Evolutionary conservation across 2,797 vertebrate species (phyloP).

Genomic region (Gymnoscopelus microlampas): DNA sequence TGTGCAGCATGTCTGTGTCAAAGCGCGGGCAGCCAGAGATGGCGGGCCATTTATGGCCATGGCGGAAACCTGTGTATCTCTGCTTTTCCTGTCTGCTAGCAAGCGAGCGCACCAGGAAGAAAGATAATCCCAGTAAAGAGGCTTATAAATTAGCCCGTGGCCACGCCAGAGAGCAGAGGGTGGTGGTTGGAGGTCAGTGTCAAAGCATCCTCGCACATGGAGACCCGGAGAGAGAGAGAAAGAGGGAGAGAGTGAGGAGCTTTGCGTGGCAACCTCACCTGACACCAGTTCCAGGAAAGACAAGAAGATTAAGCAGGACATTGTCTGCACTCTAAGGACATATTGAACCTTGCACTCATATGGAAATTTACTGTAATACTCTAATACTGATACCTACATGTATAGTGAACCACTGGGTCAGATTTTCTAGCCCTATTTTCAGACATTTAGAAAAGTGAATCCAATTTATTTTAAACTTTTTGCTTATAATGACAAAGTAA

Average conservation of each 20-base stretch:
- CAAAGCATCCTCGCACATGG: constrained; percentile 57
- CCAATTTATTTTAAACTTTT: too few species aligned
- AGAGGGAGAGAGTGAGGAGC: background rate
- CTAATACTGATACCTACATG: too few species aligned
- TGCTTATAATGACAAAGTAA: too few species aligned
- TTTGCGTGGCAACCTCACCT: constrained; percentile 36
- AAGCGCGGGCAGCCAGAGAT: constrained; percentile 21
- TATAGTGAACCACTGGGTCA: too few species aligned
- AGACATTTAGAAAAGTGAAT: too few species aligned
- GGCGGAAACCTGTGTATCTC: constrained; percentile 45
- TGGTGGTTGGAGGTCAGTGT: constrained; percentile 68
- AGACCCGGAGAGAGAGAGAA: constrained; percentile 8
- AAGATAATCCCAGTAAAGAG: constrained; percentile 82
- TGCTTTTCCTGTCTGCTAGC: constrained; percentile 51
- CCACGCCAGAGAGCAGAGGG: constrained; percentile 70
- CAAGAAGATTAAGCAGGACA: constrained; percentile 17
- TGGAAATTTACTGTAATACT: background rate
- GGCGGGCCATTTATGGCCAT: constrained; percentile 38
- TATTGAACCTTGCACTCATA: background rate
- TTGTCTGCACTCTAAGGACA: background rate
- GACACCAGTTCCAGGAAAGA: constrained; percentile 23
- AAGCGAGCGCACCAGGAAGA: constrained; percentile 71
- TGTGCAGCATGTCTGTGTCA: constrained; percentile 10
- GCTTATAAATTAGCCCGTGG: constrained; percentile 81
- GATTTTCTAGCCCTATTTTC: too few species aligned